Evolutionary conservation across 2,113 vertebrate genomes (phyloP).

Genomic region (Gnathonemus longibarbis): DNA sequence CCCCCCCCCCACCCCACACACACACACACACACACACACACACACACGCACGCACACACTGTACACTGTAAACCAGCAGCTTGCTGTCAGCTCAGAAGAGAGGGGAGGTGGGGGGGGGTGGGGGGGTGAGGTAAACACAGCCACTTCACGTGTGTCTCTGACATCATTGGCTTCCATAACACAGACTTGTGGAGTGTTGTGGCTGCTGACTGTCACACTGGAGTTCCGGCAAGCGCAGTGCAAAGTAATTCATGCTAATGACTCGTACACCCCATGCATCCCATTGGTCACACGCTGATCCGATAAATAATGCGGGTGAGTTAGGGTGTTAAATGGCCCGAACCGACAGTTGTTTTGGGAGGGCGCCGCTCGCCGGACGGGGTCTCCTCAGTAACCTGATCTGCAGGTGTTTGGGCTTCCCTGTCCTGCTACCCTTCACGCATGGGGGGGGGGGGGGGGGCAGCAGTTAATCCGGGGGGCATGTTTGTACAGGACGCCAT

Average conservation of each 20-base stretch:
- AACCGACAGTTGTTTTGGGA: not conserved
- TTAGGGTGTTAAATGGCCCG: not conserved
- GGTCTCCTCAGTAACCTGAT: not conserved
- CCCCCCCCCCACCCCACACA: no score
- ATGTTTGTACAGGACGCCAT: not conserved
- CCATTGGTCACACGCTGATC: not conserved
- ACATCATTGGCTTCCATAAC: not conserved
- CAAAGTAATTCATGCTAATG: not conserved
- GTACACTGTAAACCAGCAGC: not conserved
- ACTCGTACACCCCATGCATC: not conserved
- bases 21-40: no score
- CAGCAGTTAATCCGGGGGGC: not conserved
- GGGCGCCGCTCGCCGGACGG: not conserved
- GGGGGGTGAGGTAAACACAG: not conserved
- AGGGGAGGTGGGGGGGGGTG: not conserved
- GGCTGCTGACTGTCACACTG: not conserved
- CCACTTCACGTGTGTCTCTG: not conserved
- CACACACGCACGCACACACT: not conserved
- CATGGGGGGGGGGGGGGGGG: not conserved
- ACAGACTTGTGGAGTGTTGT: not conserved
- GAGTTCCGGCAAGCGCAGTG: not conserved
- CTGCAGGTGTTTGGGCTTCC: not conserved
- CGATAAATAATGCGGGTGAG: not conserved
- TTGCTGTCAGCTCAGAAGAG: not conserved
- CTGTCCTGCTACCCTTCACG: not conserved